A percentile compares a stretch with the other conserved stretches of the same genome.
Conservation (phyloP, 1,140 invertebrate species). For the Lordiphosa mommai region DNA sequence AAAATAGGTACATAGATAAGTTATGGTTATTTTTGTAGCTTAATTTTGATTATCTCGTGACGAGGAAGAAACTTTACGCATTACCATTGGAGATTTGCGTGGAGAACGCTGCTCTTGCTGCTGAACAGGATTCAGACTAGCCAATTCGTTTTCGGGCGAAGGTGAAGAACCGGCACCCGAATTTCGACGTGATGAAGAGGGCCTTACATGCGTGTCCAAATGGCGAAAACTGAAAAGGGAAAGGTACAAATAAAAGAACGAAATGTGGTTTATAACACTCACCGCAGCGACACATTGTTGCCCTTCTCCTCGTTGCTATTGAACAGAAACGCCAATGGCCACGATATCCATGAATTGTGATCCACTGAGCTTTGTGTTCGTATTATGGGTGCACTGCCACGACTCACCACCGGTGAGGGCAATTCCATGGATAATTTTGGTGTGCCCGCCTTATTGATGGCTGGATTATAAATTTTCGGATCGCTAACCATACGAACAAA, state of each 20-base stretch:
- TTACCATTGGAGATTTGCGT: slow-evolving; percentile 76
- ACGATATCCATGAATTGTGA: slow-evolving; percentile 90
- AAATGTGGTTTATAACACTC: slow-evolving; percentile 24
- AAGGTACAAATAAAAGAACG: neutral
- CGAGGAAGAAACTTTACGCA: slow-evolving; percentile 56
- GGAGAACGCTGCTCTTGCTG: slow-evolving; percentile 67
- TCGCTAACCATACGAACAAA: slow-evolving; percentile 98
- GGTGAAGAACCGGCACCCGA: slow-evolving; percentile 82
- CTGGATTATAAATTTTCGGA: slow-evolving; percentile 97
- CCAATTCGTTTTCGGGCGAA: slow-evolving; percentile 82
- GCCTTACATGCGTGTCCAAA: slow-evolving; percentile 87
- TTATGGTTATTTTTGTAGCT: slow-evolving; percentile 13
- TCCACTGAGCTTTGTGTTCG: slow-evolving; percentile 80
- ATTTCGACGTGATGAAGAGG: slow-evolving; percentile 79
- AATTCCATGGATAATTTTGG: slow-evolving; percentile 80
- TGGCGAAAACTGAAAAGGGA: slow-evolving; percentile 85
- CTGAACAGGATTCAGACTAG: slow-evolving; percentile 44
- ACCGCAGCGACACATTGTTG: slow-evolving; percentile 90
- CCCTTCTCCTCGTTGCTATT: slow-evolving; percentile 83
- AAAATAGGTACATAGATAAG: slow-evolving; percentile 27
- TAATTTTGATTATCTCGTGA: slow-evolving; percentile 51
- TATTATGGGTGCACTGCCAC: slow-evolving; percentile 80
- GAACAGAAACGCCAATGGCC: slow-evolving; percentile 92
- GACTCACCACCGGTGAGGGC: slow-evolving; percentile 79
- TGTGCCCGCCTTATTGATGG: slow-evolving; percentile 86